A percentile compares a stretch with the other conserved stretches of the same genome.
Conservation (phyloP, 2,113 vertebrate species). For the Phyllostomus discolor region DNA sequence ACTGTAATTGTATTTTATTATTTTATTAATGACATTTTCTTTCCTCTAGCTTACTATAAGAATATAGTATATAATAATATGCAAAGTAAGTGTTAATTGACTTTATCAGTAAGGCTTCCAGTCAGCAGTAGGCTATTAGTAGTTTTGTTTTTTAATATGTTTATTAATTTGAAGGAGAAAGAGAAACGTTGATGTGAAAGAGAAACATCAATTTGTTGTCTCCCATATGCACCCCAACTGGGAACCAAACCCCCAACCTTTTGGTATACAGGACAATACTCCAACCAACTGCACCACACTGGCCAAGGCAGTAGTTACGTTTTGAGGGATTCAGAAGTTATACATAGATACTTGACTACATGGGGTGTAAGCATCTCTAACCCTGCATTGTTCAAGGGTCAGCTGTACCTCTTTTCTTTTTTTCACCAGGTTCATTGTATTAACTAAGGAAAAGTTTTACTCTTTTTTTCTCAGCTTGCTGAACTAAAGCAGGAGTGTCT, state of each 20-base stretch:
- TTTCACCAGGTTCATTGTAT: neutral
- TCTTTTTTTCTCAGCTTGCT: slow-evolving; percentile 81
- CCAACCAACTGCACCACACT: no score
- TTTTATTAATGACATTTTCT: neutral
- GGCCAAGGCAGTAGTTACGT: no score
- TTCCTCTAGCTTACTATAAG: neutral
- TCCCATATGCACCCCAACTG: no score
- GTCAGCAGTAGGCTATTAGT: neutral
- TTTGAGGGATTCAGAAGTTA: neutral
- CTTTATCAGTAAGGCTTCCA: neutral
- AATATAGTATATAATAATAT: neutral
- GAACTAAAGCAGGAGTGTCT: slow-evolving; percentile 94
- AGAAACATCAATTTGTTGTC: no score
- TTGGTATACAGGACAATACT: no score
- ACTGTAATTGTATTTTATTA: neutral
- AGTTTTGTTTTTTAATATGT: neutral
- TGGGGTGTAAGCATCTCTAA: neutral
- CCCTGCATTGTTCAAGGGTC: neutral
- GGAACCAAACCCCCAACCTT: no score
- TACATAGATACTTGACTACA: neutral
- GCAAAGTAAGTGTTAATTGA: neutral
- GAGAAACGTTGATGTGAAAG: no score
- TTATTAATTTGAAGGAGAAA: no score
- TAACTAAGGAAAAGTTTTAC: slow-evolving; percentile 41
- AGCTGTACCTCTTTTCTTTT: neutral